Percentiles rank a stretch among this genome's conserved stretches.
Conservation (phyloP, 2,888 invertebrate genomes). For the Chrysodeixis includens region DNA sequence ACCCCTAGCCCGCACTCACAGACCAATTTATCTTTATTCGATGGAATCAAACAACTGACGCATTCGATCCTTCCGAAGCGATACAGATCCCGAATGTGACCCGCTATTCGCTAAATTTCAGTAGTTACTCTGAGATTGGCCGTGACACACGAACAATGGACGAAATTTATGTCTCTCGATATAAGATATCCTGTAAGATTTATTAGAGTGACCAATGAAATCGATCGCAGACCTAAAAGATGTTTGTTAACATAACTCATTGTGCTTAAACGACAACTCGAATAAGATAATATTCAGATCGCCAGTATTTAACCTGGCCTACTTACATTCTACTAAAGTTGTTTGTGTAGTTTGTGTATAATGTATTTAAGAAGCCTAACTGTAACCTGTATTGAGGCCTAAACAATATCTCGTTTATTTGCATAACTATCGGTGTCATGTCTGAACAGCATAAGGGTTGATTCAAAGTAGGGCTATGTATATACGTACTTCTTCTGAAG, state of each 20-base stretch:
- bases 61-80: slow-evolving; percentile 71
- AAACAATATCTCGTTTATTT: slow-evolving; percentile 29
- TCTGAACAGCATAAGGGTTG: slow-evolving; percentile 7
- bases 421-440: slow-evolving; percentile 18
- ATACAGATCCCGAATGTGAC: slow-evolving; percentile 68
- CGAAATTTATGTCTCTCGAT: slow-evolving; percentile 72
- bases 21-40: slow-evolving; percentile 85
- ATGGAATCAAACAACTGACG: slow-evolving; percentile 78
- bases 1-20: slow-evolving; percentile 73
- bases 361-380: slow-evolving; percentile 16
- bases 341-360: slow-evolving; percentile 14
- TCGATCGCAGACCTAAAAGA: slow-evolving; percentile 41
- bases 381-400: slow-evolving; percentile 12
- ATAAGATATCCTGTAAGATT: slow-evolving; percentile 70
- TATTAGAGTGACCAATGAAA: slow-evolving; percentile 68
- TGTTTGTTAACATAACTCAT: slow-evolving; percentile 30
- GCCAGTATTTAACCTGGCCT: slow-evolving; percentile 19
- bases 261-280: slow-evolving; percentile 14
- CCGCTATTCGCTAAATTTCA: slow-evolving; percentile 62
- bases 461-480: slow-evolving; percentile 19
- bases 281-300: slow-evolving; percentile 13
- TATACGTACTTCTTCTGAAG: slow-evolving; percentile 12
- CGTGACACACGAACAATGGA: slow-evolving; percentile 74
- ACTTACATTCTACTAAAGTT: slow-evolving; percentile 16
- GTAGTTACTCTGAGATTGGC: slow-evolving; percentile 65